These are phyloP conservation scores for Gymnodraco acuticeps DNA, from an alignment of 2,797 vertebrate species.

Conservation along the genomic window DNA sequence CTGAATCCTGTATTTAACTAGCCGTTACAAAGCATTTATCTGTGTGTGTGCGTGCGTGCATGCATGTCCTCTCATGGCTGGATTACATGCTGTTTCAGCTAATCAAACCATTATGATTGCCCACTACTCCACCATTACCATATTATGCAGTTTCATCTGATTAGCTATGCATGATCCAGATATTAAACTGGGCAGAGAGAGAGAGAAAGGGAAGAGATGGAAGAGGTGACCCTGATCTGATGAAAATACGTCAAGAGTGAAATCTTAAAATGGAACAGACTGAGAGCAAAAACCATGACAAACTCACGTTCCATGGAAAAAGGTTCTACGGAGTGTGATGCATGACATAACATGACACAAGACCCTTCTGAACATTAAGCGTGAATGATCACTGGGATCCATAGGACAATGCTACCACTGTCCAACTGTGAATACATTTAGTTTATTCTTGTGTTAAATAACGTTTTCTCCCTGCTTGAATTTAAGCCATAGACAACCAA, in stretches of 20 bases:
- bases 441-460: neutral
- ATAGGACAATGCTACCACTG: neutral
- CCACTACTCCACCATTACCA: constrained; percentile 40
- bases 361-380: neutral
- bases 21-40: neutral
- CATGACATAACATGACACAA: neutral
- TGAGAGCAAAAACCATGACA: neutral
- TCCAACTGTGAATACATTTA: neutral
- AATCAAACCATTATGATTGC: constrained; percentile 48
- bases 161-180: constrained; percentile 53
- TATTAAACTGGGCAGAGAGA: neutral
- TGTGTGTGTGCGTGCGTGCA: neutral
- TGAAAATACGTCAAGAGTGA: constrained; percentile 17
- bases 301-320: neutral
- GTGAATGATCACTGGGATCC: neutral
- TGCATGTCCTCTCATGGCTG: constrained; percentile 16
- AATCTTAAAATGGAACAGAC: constrained; percentile 19
- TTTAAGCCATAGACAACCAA: constrained; percentile 7
- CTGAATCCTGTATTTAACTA: neutral
- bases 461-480: neutral
- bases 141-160: constrained; percentile 52
- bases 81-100: constrained; percentile 38
- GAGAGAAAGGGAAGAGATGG: neutral
- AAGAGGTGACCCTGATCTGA: constrained; percentile 29
- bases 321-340: neutral